These are phyloP conservation scores for Grapholita molesta DNA, from an alignment of 1,140 invertebrate species.

Conservation along the genomic window DNA sequence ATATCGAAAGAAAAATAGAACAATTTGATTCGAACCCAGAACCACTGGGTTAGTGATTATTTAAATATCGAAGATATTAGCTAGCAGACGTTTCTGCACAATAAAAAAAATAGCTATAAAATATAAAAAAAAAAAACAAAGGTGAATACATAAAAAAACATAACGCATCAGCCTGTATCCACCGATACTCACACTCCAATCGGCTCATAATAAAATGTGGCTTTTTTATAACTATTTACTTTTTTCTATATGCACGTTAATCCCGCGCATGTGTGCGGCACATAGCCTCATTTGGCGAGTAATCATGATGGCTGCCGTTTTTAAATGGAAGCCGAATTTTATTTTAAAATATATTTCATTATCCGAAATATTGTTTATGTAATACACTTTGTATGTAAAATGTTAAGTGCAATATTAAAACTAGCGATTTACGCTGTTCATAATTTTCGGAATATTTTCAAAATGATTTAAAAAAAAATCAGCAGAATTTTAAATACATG, in stretches of 20 bases:
- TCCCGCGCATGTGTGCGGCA: conserved; percentile 38
- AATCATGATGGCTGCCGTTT: conserved; percentile 25
- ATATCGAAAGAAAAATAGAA: no score
- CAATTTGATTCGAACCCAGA: no score
- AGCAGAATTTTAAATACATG: no score
- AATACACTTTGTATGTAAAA: background rate
- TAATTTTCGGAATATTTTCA: no score
- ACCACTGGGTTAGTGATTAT: no score
- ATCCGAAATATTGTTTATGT: background rate
- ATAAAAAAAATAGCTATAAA: no score
- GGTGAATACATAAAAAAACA: conserved; percentile 18
- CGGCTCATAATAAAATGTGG: conserved; percentile 75
- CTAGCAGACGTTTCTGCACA: no score
- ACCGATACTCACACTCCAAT: conserved; percentile 59
- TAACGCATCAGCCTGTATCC: conserved; percentile 46
- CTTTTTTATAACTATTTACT: conserved; percentile 75
- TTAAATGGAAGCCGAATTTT: background rate
- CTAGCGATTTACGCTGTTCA: no score
- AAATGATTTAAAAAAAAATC: no score
- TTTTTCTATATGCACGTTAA: conserved; percentile 70
- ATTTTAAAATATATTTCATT: background rate
- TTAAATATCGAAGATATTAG: no score
- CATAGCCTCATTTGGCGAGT: conserved; percentile 38
- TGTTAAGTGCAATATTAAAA: background rate
- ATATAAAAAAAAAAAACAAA: no score